Evolutionary conservation across 2,113 vertebrate species (phyloP).

Genomic region (Ictalurus furcatus): DNA sequence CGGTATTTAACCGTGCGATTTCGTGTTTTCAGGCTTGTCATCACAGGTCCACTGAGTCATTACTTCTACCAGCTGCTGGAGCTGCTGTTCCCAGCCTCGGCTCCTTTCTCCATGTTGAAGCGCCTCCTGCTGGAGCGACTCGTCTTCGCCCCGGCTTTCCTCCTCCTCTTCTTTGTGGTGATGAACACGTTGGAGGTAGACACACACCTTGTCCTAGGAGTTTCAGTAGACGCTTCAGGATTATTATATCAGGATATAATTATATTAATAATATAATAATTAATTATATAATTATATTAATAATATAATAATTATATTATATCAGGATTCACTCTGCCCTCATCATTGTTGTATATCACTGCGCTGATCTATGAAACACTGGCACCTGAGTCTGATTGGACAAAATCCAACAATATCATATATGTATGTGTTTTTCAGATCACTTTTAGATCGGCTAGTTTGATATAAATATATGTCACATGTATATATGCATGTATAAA

Average conservation of each 20-base stretch:
- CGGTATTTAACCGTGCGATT: background rate
- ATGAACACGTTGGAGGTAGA: slow-evolving; percentile 85
- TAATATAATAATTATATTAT: no score
- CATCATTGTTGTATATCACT: no score
- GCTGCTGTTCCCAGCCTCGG: slow-evolving; percentile 74
- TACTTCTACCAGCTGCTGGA: slow-evolving; percentile 85
- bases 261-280: no score
- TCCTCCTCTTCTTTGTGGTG: slow-evolving; percentile 80
- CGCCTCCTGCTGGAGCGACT: slow-evolving; percentile 83
- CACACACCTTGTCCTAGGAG: background rate
- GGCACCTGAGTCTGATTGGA: background rate
- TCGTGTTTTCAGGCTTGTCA: slow-evolving; percentile 69
- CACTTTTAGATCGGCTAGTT: no score
- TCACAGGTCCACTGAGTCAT: slow-evolving; percentile 86
- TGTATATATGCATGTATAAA: no score
- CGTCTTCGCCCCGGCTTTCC: slow-evolving; percentile 80
- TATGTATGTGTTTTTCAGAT: background rate
- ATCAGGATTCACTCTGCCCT: no score
- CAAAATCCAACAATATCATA: background rate
- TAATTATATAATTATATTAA: no score
- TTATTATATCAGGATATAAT: no score
- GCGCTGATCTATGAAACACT: background rate
- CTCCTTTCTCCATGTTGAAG: slow-evolving; percentile 73
- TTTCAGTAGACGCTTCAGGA: background rate
- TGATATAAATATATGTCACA: no score